Evolutionary conservation across 2,888 invertebrate species (phyloP), one percentile per base, ranked within the genome.

Genomic region (Cryptocephalus primarius): DNA sequence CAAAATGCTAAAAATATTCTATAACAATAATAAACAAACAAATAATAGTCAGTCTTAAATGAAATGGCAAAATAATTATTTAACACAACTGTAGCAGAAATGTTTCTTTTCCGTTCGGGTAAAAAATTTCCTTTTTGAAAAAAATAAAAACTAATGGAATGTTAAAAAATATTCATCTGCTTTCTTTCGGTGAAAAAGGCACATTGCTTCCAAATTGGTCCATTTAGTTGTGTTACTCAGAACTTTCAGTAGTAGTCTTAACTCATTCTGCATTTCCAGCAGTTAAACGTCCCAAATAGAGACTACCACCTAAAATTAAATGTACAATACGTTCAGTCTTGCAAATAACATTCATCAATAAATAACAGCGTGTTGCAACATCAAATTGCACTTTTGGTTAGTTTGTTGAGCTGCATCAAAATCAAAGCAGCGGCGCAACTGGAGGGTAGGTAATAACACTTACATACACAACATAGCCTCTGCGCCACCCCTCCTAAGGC

Each of bases 31-130:
- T 58, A 58, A 61, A 58, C 59, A 65, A 62, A 60, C 58, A 66
- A 67, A 59, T 58, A 57, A 63, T 64, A 64, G 64, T 69, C 69
- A 70, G 69, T 70, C 69, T 70, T 65, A 68, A 68, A 68, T 61
- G 61, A 68, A 68, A 70, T 69, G 69, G 69, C 68, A 66, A 63
- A 59, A 55, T 52, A 55, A 46, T 42, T 42, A 50, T 54, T 56
- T 52, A 58, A 60, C 55, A 59, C 59, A 60, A 60, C 56, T 52
- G 48, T 44, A 48, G 45, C 43, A 48, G 47, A 49, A 40, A 49
- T 36, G 8, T 12, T 43, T 34, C 13, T 32, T 43, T 10, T 39
- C 14, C n/a, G 13, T 44, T 45, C 12, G 39, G 46, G 36, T 36
- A 36, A 11, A n/a, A 36, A 36, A 11, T n/a, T 6, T 36, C 39